phyloP scores from a whole-genome alignment of 2,888 invertebrate species.

The Epirrhoe tristata region DNA sequence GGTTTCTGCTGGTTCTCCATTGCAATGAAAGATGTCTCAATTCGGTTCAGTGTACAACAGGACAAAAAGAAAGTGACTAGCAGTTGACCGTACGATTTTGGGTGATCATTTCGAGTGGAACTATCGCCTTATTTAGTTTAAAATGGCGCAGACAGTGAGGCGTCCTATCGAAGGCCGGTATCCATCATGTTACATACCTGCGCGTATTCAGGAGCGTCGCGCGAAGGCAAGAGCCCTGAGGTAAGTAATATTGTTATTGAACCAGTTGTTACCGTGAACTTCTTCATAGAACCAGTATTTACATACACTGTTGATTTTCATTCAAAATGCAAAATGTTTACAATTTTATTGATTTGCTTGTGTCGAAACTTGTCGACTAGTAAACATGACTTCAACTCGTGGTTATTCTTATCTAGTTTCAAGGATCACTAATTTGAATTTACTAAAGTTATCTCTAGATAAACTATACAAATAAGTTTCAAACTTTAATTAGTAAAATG shows the following conservation, averaged over 20 bases:
- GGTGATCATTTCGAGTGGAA: slow-evolving; percentile 57
- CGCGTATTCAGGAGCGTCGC: slow-evolving; percentile 90
- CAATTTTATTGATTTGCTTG: slow-evolving; percentile 6
- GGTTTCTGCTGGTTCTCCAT: slow-evolving; percentile 54
- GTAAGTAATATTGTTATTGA: slow-evolving; percentile 54
- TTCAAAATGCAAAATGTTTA: background rate
- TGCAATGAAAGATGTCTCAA: slow-evolving; percentile 76
- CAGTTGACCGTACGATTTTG: slow-evolving; percentile 71
- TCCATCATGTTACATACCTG: slow-evolving; percentile 91
- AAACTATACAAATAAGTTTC: background rate
- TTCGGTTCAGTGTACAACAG: slow-evolving; percentile 79
- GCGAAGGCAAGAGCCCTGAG: slow-evolving; percentile 87
- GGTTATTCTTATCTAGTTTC: slow-evolving; percentile 17
- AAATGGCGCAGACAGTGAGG: slow-evolving; percentile 91
- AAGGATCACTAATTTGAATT: slow-evolving; percentile 10
- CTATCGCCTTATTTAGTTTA: slow-evolving; percentile 54
- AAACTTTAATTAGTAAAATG: too few relatives aligned
- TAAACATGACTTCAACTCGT: slow-evolving; percentile 15
- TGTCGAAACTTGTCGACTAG: background rate
- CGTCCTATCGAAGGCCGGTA: slow-evolving; percentile 89
- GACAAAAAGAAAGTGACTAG: slow-evolving; percentile 81
- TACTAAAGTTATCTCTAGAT: background rate
- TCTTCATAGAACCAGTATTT: slow-evolving; percentile 1
- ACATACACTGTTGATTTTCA: background rate
- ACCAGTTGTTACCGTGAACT: background rate